Percentiles rank a stretch among this genome's conserved stretches.
Conservation (phyloP, 1,140 invertebrate species). For the Penaeus chinensis region DNA sequence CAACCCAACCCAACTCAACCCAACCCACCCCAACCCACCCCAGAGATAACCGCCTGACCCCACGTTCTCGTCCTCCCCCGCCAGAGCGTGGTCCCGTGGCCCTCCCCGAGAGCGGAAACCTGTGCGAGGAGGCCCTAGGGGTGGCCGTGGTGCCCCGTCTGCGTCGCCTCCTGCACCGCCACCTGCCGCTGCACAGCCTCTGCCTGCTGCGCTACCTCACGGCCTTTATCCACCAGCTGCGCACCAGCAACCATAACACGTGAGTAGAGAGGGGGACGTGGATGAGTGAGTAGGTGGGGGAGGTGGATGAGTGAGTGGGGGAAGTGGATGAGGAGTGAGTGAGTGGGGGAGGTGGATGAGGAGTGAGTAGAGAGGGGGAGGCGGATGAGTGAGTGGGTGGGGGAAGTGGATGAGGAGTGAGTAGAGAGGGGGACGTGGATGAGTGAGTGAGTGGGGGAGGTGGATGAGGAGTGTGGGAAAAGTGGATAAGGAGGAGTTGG, state of each 20-base stretch:
- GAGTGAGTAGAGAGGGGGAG: no score
- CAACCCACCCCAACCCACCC: no score
- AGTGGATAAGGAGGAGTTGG: no score
- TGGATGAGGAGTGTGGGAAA: no score
- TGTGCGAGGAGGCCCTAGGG: conserved; percentile 5
- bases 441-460: no score
- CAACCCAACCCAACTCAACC: no score
- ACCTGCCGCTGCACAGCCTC: conserved; percentile 46
- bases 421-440: no score
- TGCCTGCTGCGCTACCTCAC: conserved; percentile 53
- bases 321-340: no score
- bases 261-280: conserved; percentile 8
- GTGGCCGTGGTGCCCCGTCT: conserved; percentile 52
- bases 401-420: no score
- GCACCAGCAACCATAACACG: conserved; percentile 54
- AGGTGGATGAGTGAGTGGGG: neutral
- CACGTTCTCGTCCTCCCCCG: neutral
- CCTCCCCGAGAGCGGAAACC: neutral
- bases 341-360: no score
- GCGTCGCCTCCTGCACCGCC: conserved; percentile 52
- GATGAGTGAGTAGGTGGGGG: neutral
- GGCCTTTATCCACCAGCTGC: conserved; percentile 52
- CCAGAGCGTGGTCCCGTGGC: conserved; percentile 32
- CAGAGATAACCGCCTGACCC: no score
- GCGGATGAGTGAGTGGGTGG: no score